Evolutionary conservation across 2,888 invertebrate genomes (phyloP).

Genomic region (Hirudinaria manillensis): DNA sequence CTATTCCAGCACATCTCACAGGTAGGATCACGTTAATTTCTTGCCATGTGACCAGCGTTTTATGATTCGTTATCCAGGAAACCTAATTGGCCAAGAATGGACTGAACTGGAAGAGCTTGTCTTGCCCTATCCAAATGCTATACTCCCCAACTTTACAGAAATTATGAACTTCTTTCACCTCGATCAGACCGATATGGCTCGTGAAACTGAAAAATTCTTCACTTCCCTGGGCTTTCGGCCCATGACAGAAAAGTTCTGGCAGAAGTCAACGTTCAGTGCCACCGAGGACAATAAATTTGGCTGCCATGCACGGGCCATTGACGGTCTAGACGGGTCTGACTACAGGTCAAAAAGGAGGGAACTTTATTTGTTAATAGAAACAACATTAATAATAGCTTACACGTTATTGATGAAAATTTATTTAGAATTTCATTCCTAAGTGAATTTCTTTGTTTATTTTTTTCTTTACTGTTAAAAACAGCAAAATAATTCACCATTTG

Average conservation of each 20-base stretch:
- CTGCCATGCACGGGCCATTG: background rate
- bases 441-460: no score
- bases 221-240: background rate
- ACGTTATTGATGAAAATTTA: background rate
- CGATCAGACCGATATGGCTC: background rate
- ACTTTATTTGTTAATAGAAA: background rate
- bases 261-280: background rate
- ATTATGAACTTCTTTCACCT: background rate
- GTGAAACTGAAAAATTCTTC: background rate
- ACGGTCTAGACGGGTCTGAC: background rate
- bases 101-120: background rate
- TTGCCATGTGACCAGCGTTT: no score
- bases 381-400: no score
- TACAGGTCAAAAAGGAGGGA: background rate
- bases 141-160: background rate
- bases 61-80: background rate
- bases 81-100: conserved; percentile 10
- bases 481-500: no score
- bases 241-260: background rate
- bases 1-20: conserved; percentile 6
- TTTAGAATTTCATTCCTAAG: background rate
- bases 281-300: background rate
- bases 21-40: background rate
- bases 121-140: background rate
- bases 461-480: no score